A percentile compares a stretch with the other conserved stretches of the same genome.
Conservation (phyloP, 2,797 vertebrate genomes). For the Parambassis ranga region DNA sequence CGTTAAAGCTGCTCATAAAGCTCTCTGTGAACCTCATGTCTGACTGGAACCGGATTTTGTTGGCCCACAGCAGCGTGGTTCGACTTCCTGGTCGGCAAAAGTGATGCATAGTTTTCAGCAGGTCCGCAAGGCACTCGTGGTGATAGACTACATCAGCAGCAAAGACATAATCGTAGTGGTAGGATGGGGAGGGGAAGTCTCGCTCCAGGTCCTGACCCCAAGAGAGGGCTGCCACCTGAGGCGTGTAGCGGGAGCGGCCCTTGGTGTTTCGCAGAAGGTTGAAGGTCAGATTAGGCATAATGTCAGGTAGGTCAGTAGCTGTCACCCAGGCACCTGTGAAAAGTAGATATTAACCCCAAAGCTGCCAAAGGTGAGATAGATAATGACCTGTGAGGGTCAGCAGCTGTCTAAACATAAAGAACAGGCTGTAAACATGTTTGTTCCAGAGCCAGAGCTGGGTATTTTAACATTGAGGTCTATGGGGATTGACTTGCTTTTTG, state of each 20-base stretch:
- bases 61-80: conserved; percentile 90
- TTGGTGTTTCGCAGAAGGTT: conserved; percentile 89
- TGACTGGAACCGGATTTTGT: conserved; percentile 90
- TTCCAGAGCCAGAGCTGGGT: too few relatives aligned
- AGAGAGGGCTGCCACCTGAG: conserved; percentile 85
- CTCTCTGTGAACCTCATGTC: conserved; percentile 87
- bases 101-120: conserved; percentile 87
- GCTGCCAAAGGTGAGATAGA: too few relatives aligned
- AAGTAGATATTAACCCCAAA: background rate
- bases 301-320: conserved; percentile 90
- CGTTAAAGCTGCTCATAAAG: conserved; percentile 81
- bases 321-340: conserved; percentile 89
- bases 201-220: conserved; percentile 86
- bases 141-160: conserved; percentile 94
- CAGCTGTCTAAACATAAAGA: too few relatives aligned
- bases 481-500: too few relatives aligned
- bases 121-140: conserved; percentile 81
- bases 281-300: conserved; percentile 88
- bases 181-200: conserved; percentile 79
- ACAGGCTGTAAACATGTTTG: too few relatives aligned
- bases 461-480: too few relatives aligned
- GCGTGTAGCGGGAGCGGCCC: conserved; percentile 78
- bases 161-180: conserved; percentile 87
- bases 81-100: conserved; percentile 82
- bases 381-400: too few relatives aligned